phyloP scores from a whole-genome alignment of 2,888 invertebrate species.

The Carabus problematicus region DNA sequence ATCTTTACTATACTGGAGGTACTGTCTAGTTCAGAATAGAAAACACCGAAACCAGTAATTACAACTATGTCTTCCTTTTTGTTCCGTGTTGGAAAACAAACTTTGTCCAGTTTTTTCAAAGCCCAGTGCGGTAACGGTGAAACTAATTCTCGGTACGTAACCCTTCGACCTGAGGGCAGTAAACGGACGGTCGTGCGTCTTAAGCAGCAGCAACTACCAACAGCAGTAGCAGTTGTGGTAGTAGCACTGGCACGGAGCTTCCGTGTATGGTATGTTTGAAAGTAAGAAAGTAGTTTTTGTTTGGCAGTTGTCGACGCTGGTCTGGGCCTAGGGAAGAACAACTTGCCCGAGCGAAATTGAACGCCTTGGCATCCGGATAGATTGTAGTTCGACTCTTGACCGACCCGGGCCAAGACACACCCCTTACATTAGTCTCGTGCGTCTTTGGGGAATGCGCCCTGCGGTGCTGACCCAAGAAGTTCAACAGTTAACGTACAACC shows the following conservation, averaged over 20 bases:
- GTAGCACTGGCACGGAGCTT: too few species aligned
- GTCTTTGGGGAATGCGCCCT: constrained; percentile 16
- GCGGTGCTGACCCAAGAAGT: constrained; percentile 21
- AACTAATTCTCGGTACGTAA: constrained; percentile 10
- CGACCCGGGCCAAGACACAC: constrained; percentile 6
- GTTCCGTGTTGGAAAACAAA: too few species aligned
- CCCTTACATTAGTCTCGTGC: constrained; percentile 14
- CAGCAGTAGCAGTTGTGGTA: not conserved
- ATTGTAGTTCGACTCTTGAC: constrained; percentile 15
- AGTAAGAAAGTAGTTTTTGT: constrained; percentile 13
- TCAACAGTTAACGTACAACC: constrained; percentile 28
- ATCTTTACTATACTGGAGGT: too few species aligned
- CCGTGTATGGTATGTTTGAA: too few species aligned
- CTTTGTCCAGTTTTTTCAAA: too few species aligned
- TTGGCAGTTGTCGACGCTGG: not conserved
- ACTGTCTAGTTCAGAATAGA: not conserved
- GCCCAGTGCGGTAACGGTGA: too few species aligned
- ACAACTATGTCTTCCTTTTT: too few species aligned
- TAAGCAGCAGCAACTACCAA: not conserved
- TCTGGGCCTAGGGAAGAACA: constrained; percentile 14
- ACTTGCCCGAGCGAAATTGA: not conserved
- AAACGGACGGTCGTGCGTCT: constrained; percentile 13
- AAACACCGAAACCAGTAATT: not conserved
- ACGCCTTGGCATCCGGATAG: constrained; percentile 11
- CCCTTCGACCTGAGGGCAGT: constrained; percentile 4